phyloP scores from a whole-genome alignment of 2,113 vertebrate species.

The Microcebus ravelobensis region DNA sequence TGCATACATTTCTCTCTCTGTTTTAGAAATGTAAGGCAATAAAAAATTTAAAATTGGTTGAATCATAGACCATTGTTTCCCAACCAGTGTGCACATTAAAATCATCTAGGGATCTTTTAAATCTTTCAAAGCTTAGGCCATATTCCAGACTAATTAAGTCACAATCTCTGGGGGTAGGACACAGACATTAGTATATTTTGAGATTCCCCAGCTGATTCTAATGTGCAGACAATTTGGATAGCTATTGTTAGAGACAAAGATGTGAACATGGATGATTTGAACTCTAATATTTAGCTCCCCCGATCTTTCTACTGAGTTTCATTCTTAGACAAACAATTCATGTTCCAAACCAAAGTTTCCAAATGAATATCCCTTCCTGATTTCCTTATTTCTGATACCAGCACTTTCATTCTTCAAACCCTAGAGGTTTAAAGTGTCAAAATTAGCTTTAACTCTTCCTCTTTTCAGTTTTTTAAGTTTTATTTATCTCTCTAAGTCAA shows the following conservation, averaged over 20 bases:
- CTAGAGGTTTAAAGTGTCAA: background rate
- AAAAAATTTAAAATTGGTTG: background rate
- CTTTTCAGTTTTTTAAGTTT: conserved; percentile 3
- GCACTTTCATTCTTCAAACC: background rate
- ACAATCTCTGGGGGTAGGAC: background rate
- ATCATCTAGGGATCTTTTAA: background rate
- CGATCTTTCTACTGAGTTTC: conserved; percentile 14
- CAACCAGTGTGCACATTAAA: background rate
- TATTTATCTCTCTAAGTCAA: background rate
- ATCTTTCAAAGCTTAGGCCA: background rate
- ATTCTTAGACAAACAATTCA: background rate
- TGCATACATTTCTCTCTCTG: background rate
- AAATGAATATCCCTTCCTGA: conserved; percentile 11
- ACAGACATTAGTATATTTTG: background rate
- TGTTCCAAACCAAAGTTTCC: background rate
- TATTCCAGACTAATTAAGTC: background rate
- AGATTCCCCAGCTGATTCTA: background rate
- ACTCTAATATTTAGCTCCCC: background rate
- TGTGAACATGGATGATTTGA: background rate
- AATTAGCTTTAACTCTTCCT: background rate
- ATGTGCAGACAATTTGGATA: background rate
- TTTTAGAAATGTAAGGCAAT: background rate
- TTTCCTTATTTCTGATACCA: conserved; percentile 16
- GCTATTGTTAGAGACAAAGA: background rate
- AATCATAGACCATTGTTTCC: background rate